A percentile compares a stretch with the other conserved stretches of the same genome.
phyloP scores from a whole-genome alignment of 2,888 invertebrate genomes.

The Prosopocoilus inquinatus region DNA sequence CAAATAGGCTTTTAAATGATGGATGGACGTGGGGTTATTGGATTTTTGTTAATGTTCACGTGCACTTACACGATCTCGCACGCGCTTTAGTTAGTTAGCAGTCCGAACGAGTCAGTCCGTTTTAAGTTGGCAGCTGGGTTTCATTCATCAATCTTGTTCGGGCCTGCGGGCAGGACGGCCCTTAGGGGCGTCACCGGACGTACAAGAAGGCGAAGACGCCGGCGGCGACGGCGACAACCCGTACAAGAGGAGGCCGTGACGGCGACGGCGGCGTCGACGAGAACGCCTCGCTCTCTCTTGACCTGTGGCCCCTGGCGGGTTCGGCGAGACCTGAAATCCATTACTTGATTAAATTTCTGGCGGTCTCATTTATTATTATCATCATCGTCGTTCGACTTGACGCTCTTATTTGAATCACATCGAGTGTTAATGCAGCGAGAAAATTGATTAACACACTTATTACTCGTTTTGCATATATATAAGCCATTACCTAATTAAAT shows the following conservation, averaged over 20 bases:
- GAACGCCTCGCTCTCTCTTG: conserved; percentile 38
- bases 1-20: conserved; percentile 26
- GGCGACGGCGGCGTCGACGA: conserved; percentile 28
- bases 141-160: conserved; percentile 1
- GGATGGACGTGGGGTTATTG: conserved; percentile 30
- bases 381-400: background rate
- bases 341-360: conserved; percentile 20
- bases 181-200: conserved; percentile 16
- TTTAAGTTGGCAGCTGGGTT: background rate
- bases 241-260: conserved; percentile 9
- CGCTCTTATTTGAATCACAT: no score
- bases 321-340: conserved; percentile 46
- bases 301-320: conserved; percentile 47
- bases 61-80: conserved; percentile 18
- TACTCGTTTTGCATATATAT: no score
- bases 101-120: background rate
- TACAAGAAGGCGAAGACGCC: conserved; percentile 10
- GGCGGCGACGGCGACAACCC: conserved; percentile 8
- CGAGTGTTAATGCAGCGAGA: no score
- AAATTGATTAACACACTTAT: no score
- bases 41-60: conserved; percentile 18
- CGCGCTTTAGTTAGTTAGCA: no score
- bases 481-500: no score
- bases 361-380: conserved; percentile 1
- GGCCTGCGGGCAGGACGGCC: background rate